Base-by-base conservation (phyloP, 2,888 invertebrate genomes). In the Idaea straminata region DNA sequence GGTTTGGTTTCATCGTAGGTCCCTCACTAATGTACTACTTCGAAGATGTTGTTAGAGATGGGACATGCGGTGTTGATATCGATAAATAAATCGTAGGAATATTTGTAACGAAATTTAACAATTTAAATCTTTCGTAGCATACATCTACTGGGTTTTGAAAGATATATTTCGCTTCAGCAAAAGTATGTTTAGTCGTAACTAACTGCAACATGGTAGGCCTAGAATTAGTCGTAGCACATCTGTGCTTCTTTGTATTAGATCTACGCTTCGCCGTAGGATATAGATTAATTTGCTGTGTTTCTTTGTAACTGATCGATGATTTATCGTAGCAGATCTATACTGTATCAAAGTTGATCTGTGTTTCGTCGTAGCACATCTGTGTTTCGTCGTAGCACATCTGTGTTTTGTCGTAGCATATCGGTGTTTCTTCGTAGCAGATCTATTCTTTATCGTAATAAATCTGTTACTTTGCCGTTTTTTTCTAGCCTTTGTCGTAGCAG, bases 1-100 rank as follows among this genome's bases (percentile, higher is more conserved):
- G 83, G 82, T 83, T 84, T 83, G 84, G 83, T 83, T 82, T 76
- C 81, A 78, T 76, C 83, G 81, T 77, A 77, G 77, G 77, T 74
- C 78, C 77, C 77, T 72, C 74, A 75, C 77, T 80, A 80, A 83
- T 82, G 78, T 78, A 71, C 77, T 72, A 25, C 57, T 67, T 69
- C 71, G 69, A 75, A 61, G 63, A 69, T 72, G 74, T 75, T 66
- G 71, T 66, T 73, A 76, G 72, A 67, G 67, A 25, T 62, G 15
- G 61, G 36, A 15, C 36, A 60, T 61, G 7, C 64, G 62, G 66
- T 72, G 62, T 72, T 68, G 70, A 71, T 73, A 68, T 67, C 34
- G 5, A 61, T 57, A 25, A 7, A 15, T 35, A 10, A 6, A 59
- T 5, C 15, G 3, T 57, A 4, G 10, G 13, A 57, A 15, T 57